Conservation (phyloP, 2,797 vertebrate genomes). For the Lithobates pipiens region DNA sequence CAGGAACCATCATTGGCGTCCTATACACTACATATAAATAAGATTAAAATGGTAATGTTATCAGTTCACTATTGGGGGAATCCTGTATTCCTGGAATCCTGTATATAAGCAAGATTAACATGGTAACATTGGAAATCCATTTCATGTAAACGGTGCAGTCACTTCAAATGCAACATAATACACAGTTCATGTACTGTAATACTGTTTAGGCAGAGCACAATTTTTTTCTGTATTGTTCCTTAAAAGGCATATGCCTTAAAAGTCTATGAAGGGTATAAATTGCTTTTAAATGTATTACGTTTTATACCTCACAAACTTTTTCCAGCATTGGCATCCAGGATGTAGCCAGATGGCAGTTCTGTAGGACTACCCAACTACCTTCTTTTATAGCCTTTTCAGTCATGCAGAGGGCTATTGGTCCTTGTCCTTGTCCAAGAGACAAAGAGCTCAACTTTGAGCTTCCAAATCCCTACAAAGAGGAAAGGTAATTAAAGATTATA, state of each 20-base stretch:
- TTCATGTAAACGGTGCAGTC: too few species aligned
- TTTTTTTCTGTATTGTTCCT: background rate
- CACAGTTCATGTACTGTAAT: too few species aligned
- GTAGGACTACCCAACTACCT: slow-evolving; percentile 90
- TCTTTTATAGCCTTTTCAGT: slow-evolving; percentile 83
- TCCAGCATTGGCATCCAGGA: slow-evolving; percentile 92
- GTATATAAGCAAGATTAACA: too few species aligned
- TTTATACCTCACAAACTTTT: slow-evolving; percentile 87
- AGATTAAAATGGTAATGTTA: too few species aligned
- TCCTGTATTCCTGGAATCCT: too few species aligned
- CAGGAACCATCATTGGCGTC: too few species aligned
- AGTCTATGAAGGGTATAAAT: background rate
- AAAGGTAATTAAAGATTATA: background rate
- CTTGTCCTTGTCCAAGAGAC: slow-evolving; percentile 92
- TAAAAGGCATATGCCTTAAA: background rate
- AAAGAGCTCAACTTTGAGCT: slow-evolving; percentile 85
- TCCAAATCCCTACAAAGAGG: slow-evolving; percentile 79
- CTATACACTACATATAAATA: too few species aligned
- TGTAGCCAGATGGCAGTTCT: slow-evolving; percentile 91
- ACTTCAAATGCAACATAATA: too few species aligned
- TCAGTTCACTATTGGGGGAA: too few species aligned
- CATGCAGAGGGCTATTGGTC: slow-evolving; percentile 89
- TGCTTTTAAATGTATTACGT: background rate
- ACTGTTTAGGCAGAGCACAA: too few species aligned
- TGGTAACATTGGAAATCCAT: too few species aligned